Evolutionary conservation across 2,797 vertebrate genomes (phyloP), one percentile per base, ranked within the genome.

Genomic region (Melanitta fusca): DNA sequence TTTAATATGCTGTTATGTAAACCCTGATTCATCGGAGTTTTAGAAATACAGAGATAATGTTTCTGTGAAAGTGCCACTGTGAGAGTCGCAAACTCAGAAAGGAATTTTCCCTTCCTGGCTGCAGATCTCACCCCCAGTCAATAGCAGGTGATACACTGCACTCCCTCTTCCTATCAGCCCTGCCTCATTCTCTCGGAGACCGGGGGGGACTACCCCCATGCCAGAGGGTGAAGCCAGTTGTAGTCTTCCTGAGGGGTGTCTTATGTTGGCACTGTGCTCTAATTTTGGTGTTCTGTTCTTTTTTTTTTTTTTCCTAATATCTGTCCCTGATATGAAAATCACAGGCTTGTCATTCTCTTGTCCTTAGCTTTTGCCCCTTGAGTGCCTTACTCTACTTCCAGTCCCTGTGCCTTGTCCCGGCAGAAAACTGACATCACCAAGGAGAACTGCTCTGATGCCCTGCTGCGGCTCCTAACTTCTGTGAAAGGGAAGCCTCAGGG

Each of bases 11-110:
- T 91, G 54, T 85, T n/a, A 17, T 72, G 41, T 93, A 84, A 91
- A 28, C 66, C 38, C 81, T 53, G 66, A 58, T 95, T 91, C 41
- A 72, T 84, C 91, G 84, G 74, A 73, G 62, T n/a, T 86, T 91
- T 58, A 82, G 49, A 86, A 95, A 85, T 68, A 70, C 5, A 45
- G 32, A 69, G 32, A 25, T 39, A 57, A 20, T 14, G 10, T 91
- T 94, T 94, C 71, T 87, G 0, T 70, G 58, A 24, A 32, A 53
- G 24, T 27, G 60, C 56, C 68, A 32, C 53, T 58, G 11, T 14
- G 11, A 69, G 49, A 3, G 0, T 61, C 54, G 71, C 11, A 32
- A 82, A 38, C 10, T 19, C 54, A 7, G 25, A 19, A 61, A 81
- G 39, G 16, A 64, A 30, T 61, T 77, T 73, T 70, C 53, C 13